Evolutionary conservation across 30 jellyfish, hydroid and myxozoan species (phyloP), one percentile per base, ranked within the genome.

Genomic region (Turritopsis dohrnii): DNA sequence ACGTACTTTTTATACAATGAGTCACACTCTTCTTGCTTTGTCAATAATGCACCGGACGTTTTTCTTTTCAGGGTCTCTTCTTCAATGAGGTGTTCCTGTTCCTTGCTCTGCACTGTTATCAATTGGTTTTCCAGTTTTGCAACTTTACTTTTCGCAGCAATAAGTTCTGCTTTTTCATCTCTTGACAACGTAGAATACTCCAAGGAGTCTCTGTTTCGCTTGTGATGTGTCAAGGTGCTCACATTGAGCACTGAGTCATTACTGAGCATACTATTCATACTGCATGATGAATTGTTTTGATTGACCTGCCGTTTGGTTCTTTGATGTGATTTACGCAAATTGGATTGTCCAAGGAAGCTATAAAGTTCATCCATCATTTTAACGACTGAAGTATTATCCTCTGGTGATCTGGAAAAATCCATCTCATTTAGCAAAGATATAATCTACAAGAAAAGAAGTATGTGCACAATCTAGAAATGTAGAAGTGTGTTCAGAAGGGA

Each of bases 391-490:
- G 96, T 89, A 30, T 89, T 89, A 69, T 89, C 96, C 60, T 89
- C 96, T 31, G 93, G 96, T 41, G 81, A 28, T 66, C 84, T 53
- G 20, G 96, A 87, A 5, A 89, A 71, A 65, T 89, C 96, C 96
- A 89, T 89, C 30, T n/a, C 54, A 72, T 60, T 18, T 18, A 18
- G 22, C 21, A 60, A 60, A 60, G 21, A 60, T 27, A 69, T n/a
- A 23, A 69, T 8, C 28, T 69, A 23, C 9, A 9, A 69, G 30
- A 17, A 69, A 69, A 69, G n/a, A n/a, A n/a, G n/a, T n/a, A n/a
- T n/a, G n/a, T n/a, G n/a, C n/a, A n/a, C n/a, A n/a, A n/a, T n/a
- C n/a, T n/a, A n/a, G n/a, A n/a, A n/a, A n/a, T n/a, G n/a, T n/a
- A n/a, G n/a, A n/a, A n/a, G n/a, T n/a, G n/a, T n/a, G n/a, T n/a